Evolutionary conservation across 2,888 invertebrate genomes (phyloP), one percentile per base, ranked within the genome.

Genomic region (Crepidodera aurea): DNA sequence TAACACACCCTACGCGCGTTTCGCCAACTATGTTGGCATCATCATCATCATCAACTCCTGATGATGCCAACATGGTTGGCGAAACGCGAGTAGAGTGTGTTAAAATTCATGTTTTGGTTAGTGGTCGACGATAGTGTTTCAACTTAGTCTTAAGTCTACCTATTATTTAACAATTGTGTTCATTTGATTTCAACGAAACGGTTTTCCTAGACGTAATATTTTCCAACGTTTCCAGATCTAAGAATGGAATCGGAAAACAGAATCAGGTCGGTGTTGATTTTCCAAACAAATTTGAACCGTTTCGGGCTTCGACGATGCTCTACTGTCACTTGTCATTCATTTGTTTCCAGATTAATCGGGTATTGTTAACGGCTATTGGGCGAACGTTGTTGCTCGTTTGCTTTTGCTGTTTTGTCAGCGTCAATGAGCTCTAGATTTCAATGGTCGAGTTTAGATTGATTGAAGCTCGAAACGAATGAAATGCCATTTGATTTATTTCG

Each of bases 301-400:
- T 67, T 64, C 66, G 57, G 44, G 48, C 58, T 64, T 62, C 65
- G 50, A 44, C 61, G 66, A 67, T 67, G 62, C 66, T 69, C 71
- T 62, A 67, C 68, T 73, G 74, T 75, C 73, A 72, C 69, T 73
- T 74, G 75, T 75, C 76, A 71, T 73, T 74, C 73, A 74, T 71
- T 71, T 70, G 71, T 71, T 68, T 65, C 69, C 64, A 68, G 71
- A 75, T 74, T 75, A 75, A 74, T 75, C 74, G 72, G 57, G 68
- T 66, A 71, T 73, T 74, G 74, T 74, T 69, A 69, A 71, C 71
- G 73, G 70, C 71, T 71, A 73, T 73, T 72, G 71, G 71, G 59
- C 62, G 67, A 58, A 65, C 69, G 68, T 60, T 59, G 68, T 54
- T 60, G 65, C 67, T 69, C 69, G 69, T 71, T 71, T 71, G 71